phyloP scores from a whole-genome alignment of 1,140 invertebrate genomes.

The Drosophila ficusphila region DNA sequence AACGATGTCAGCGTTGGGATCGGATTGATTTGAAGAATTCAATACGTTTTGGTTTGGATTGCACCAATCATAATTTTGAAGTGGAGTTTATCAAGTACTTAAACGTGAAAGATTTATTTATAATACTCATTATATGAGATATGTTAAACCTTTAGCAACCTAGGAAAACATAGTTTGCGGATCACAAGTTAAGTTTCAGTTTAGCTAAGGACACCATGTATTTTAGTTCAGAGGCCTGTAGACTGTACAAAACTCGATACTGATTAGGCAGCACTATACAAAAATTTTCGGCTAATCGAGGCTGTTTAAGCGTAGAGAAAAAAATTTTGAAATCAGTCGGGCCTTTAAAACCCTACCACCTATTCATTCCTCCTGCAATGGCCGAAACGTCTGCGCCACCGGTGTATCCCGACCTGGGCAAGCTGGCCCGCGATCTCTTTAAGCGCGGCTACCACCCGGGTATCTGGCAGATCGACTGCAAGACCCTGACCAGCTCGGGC shows the following conservation, averaged over 20 bases:
- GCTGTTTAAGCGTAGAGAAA: neutral
- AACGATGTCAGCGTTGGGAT: neutral
- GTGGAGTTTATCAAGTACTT: too few species aligned
- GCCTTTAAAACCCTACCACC: conserved; percentile 18
- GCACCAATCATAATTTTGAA: too few species aligned
- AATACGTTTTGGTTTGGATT: too few species aligned
- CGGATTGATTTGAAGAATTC: too few species aligned
- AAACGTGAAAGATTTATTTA: too few species aligned
- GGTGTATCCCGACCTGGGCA: conserved; percentile 59
- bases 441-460: conserved; percentile 63
- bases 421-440: conserved; percentile 56
- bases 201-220: neutral
- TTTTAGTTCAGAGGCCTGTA: neutral
- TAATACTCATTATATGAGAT: too few species aligned
- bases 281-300: conserved; percentile 27
- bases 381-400: conserved; percentile 52
- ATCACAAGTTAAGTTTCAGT: neutral
- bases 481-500: conserved; percentile 44
- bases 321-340: conserved; percentile 45
- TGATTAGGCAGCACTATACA: neutral
- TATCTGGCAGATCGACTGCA: conserved; percentile 69
- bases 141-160: too few species aligned
- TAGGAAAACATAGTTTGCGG: too few species aligned
- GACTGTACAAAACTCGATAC: neutral
- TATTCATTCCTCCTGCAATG: conserved; percentile 47